Evolutionary conservation across 2,888 invertebrate genomes (phyloP).

Genomic region (Tethea ocularis): DNA sequence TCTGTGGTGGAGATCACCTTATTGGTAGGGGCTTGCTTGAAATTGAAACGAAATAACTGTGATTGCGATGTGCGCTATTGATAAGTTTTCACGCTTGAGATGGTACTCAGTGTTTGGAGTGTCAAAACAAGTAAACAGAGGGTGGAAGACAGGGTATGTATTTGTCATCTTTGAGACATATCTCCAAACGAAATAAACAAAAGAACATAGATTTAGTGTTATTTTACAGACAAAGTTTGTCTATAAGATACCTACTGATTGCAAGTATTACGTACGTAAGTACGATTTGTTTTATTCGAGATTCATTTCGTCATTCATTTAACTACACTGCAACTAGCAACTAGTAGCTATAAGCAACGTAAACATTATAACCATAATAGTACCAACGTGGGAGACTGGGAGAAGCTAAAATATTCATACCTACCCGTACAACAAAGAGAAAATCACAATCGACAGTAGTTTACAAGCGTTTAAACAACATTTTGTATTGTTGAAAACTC

Average conservation of each 20-base stretch:
- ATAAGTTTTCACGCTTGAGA: not conserved
- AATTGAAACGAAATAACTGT: conserved; percentile 18
- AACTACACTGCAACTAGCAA: too few species aligned
- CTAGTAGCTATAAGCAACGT: not conserved
- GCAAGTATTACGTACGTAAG: too few species aligned
- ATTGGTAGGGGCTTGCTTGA: conserved; percentile 19
- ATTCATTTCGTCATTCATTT: too few species aligned
- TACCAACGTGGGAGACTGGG: not conserved
- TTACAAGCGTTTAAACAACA: not conserved
- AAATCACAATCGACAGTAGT: not conserved
- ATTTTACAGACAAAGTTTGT: not conserved
- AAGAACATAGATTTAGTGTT: not conserved
- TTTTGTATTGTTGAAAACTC: not conserved
- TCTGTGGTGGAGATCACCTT: conserved; percentile 25
- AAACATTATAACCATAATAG: not conserved
- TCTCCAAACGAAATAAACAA: too few species aligned
- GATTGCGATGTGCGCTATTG: conserved; percentile 7
- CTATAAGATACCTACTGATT: not conserved
- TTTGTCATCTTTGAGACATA: not conserved
- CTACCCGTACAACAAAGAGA: not conserved
- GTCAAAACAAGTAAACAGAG: not conserved
- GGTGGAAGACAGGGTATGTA: not conserved
- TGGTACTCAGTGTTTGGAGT: not conserved
- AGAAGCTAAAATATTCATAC: not conserved
- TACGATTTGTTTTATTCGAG: too few species aligned